A percentile compares a stretch with the other conserved stretches of the same genome.
phyloP scores from a whole-genome alignment of 30 jellyfish, hydroid and myxozoan species.

The Hydractinia echinata region DNA sequence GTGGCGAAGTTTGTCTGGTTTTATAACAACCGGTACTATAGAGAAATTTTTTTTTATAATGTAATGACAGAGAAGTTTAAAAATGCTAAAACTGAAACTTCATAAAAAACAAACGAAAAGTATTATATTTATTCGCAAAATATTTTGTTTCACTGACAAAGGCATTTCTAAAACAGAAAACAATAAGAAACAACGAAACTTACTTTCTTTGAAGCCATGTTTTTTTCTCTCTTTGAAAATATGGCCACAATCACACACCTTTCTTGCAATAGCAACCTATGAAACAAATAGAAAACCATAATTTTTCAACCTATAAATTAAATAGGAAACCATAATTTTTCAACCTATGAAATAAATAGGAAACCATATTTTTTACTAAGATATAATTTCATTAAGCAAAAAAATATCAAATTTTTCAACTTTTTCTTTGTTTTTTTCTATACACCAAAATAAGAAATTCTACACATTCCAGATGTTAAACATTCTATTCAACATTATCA shows the following conservation, averaged over 20 bases:
- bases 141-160: background rate
- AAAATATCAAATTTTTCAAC: too few relatives aligned
- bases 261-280: conserved; percentile 37
- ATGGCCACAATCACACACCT: conserved; percentile 32
- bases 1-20: conserved; percentile 30
- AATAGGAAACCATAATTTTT: background rate
- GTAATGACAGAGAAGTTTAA: background rate
- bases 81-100: background rate
- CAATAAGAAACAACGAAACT: too few relatives aligned
- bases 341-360: background rate
- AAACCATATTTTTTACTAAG: background rate
- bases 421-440: too few relatives aligned
- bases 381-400: too few relatives aligned
- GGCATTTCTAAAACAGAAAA: background rate
- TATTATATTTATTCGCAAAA: background rate
- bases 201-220: conserved; percentile 29
- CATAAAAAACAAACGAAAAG: background rate
- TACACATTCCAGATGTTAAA: too few relatives aligned
- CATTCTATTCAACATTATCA: too few relatives aligned
- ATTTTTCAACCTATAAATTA: background rate
- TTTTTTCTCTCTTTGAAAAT: conserved; percentile 22
- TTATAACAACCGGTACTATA: conserved; percentile 32
- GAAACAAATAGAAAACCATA: background rate
- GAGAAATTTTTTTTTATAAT: background rate
- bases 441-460: too few relatives aligned